Percentiles rank a stretch among this genome's conserved stretches.
Evolutionary conservation across 2,113 vertebrate genomes (phyloP).

Genomic region (Thunnus thynnus): DNA sequence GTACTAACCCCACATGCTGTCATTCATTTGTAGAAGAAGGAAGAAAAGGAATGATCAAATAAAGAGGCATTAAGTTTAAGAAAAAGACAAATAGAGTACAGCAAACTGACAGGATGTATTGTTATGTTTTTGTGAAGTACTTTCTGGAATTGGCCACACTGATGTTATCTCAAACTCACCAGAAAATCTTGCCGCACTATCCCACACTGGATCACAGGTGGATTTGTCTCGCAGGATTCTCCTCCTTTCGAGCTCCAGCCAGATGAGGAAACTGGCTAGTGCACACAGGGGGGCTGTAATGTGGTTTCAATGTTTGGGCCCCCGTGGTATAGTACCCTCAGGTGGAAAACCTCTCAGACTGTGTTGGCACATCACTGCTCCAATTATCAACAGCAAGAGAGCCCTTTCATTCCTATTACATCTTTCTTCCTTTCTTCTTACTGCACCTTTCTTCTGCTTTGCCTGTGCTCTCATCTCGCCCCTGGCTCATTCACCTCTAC

Average conservation of each 20-base stretch:
- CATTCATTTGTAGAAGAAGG: too few relatives aligned
- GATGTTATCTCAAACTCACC: constrained; percentile 23
- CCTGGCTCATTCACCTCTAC: constrained; percentile 54
- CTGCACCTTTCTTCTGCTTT: constrained; percentile 47
- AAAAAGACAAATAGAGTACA: background rate
- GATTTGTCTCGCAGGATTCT: constrained; percentile 22
- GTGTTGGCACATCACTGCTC: constrained; percentile 71
- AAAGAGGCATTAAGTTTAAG: background rate
- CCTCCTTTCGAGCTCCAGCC: constrained; percentile 32
- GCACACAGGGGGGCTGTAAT: constrained; percentile 68
- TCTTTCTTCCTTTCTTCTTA: constrained; percentile 59
- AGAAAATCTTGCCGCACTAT: background rate
- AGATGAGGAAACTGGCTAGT: constrained; percentile 41
- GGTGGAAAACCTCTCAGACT: constrained; percentile 75
- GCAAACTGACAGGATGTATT: constrained; percentile 1
- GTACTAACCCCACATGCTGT: too few relatives aligned
- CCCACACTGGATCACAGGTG: background rate
- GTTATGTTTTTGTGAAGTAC: background rate
- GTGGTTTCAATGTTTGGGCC: constrained; percentile 68
- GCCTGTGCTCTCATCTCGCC: constrained; percentile 43
- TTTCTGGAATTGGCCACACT: background rate
- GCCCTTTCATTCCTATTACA: constrained; percentile 73
- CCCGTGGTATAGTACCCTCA: constrained; percentile 64
- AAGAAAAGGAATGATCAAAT: background rate
- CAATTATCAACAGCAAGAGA: constrained; percentile 79